phyloP scores from a whole-genome alignment of 2,113 vertebrate genomes.

The Scomber colias region DNA sequence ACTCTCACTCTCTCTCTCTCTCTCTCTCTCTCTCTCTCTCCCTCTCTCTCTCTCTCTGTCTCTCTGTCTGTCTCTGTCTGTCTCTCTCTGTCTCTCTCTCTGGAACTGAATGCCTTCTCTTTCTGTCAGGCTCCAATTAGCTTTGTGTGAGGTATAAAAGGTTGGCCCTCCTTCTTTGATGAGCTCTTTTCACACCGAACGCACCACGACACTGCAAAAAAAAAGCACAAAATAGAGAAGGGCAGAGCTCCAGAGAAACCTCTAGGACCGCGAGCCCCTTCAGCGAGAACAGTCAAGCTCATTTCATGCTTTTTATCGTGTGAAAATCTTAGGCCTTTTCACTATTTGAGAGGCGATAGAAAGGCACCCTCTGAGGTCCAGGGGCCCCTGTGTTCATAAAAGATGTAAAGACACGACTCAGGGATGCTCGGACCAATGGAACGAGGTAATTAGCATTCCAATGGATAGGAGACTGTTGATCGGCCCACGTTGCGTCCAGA shows the following conservation, averaged over 20 bases:
- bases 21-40: neutral
- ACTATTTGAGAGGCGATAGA: constrained; percentile 19
- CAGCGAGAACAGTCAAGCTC: constrained; percentile 32
- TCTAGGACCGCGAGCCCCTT: neutral
- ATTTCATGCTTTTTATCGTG: constrained; percentile 44
- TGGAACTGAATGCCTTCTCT: constrained; percentile 18
- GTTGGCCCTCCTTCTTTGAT: constrained; percentile 32
- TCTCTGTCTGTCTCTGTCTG: too few relatives aligned
- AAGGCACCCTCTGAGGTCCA: neutral
- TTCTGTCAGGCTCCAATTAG: constrained; percentile 38
- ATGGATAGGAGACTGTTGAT: constrained; percentile 43
- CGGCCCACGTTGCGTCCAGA: constrained; percentile 63
- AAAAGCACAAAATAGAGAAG: constrained; percentile 15
- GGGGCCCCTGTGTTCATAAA: constrained; percentile 6
- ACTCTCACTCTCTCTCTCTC: neutral
- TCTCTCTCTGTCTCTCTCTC: neutral
- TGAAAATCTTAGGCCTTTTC: constrained; percentile 43
- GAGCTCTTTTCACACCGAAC: constrained; percentile 28
- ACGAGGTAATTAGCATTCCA: constrained; percentile 69
- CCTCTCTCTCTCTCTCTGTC: neutral
- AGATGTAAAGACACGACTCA: constrained; percentile 30
- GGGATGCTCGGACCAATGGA: constrained; percentile 24
- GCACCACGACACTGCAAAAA: neutral
- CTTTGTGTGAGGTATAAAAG: constrained; percentile 47
- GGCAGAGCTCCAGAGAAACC: neutral